These are phyloP conservation scores for Griposia aprilina DNA, from an alignment of 2,888 invertebrate genomes.

Conservation along the genomic window DNA sequence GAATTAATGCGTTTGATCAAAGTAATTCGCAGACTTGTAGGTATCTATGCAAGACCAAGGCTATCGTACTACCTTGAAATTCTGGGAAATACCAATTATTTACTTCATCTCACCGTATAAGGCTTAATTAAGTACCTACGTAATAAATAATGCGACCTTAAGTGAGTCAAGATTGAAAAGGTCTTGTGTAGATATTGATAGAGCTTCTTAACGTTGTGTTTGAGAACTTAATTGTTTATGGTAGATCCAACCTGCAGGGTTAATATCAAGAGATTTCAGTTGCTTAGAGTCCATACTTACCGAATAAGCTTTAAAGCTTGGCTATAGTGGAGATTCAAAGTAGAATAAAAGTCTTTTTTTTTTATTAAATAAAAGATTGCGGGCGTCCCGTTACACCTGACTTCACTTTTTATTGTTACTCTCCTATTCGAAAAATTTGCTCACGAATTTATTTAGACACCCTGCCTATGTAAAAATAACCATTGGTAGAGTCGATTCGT, in stretches of 20 bases:
- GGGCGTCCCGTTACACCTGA: too few relatives aligned
- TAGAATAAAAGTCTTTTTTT: too few relatives aligned
- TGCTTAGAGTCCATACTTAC: background rate
- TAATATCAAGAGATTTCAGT: background rate
- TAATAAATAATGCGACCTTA: slow-evolving; percentile 11
- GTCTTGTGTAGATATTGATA: background rate
- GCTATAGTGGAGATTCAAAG: too few relatives aligned
- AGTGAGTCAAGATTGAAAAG: slow-evolving; percentile 12
- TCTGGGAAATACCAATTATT: slow-evolving; percentile 61
- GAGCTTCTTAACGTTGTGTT: background rate
- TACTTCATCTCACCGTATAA: slow-evolving; percentile 28
- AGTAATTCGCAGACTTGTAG: slow-evolving; percentile 6
- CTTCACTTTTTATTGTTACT: too few relatives aligned
- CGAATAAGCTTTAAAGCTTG: background rate
- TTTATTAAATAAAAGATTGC: too few relatives aligned
- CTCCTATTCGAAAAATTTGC: background rate
- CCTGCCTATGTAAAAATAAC: background rate
- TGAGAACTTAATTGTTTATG: background rate
- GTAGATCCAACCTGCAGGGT: too few relatives aligned
- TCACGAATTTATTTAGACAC: background rate
- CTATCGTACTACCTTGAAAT: slow-evolving; percentile 34
- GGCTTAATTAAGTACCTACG: slow-evolving; percentile 4
- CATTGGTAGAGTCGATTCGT: background rate
- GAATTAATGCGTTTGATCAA: slow-evolving; percentile 6
- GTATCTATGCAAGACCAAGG: slow-evolving; percentile 29